Evolutionary conservation across 2,888 invertebrate species (phyloP), one percentile per base, ranked within the genome.

Genomic region (Coleophora flavipennella): DNA sequence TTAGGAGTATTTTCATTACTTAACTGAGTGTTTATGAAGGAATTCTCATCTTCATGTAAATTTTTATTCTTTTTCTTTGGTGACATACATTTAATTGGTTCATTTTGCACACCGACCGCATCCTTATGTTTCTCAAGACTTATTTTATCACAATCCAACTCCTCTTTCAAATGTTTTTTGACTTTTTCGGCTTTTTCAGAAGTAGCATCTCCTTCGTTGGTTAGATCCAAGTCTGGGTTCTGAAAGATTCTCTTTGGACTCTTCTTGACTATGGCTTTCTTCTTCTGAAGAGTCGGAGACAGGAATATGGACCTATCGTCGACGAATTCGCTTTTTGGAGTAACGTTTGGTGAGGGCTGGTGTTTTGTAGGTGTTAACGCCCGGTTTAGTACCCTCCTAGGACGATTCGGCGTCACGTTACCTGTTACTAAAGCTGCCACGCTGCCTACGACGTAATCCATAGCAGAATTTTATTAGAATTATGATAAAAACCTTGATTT

Each of bases 351-450:
- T 0, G 84, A 83, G 8, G 62, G 60, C 44, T 72, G 76, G 37
- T 80, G 80, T 71, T 84, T 83, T 28, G 67, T 75, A 1, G 85
- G 85, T 35, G 85, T 85, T 42, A 76, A 40, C 0, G 84, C 79
- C 50, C 66, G 71, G 47, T 69, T 71, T 1, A 66, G 11, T 37
- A 8, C 84, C n/a, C n/a, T 60, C 60, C 78, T 86, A 1, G 83
- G 81, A 14, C 88, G 77, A 49, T 84, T 87, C 7, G 86, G 85
- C 1, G 87, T 86, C 29, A 84, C 84, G 44, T 83, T 79, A 35
- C 88, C 88, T 12, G 87, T 80, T 58, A 89, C 79, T 50, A 88
- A 62, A 45, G 87, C 88, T 42, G 88, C 87, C 41, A 88, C 73
- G 59, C 88, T 86, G 41, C 88, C 89, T 31, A 88, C 67, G 26